Evolutionary conservation across 2,888 invertebrate genomes (phyloP).

Genomic region (Mesorhabditis sp.): DNA sequence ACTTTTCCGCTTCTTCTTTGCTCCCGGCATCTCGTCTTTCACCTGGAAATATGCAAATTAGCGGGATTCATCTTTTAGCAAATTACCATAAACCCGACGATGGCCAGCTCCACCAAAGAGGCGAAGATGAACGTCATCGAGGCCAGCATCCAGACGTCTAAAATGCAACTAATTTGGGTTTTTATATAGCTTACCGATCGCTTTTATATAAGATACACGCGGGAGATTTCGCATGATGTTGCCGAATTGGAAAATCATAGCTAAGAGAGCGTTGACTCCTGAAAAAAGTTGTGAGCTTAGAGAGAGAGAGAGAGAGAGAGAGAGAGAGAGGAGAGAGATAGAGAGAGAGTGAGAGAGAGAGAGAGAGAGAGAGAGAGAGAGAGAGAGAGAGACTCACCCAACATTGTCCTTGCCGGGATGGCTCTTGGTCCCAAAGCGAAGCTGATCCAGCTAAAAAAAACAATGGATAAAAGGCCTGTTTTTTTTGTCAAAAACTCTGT

Average conservation of each 20-base stretch:
- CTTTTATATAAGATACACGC: conserved; percentile 56
- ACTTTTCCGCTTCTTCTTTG: conserved; percentile 1
- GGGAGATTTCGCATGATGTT: conserved; percentile 56
- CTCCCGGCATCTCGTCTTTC: conserved; percentile 18
- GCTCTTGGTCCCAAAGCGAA: conserved; percentile 55
- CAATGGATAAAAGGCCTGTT: not conserved
- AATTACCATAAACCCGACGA: conserved; percentile 52
- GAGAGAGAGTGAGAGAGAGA: too few species aligned
- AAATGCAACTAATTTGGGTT: conserved; percentile 9
- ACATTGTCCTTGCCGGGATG: conserved; percentile 55
- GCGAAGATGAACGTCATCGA: conserved; percentile 57
- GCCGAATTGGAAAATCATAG: conserved; percentile 54
- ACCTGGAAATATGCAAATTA: conserved; percentile 33
- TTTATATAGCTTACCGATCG: conserved; percentile 35
- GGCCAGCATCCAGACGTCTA: conserved; percentile 57
- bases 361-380: too few species aligned
- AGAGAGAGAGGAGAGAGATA: too few species aligned
- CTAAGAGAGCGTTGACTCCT: conserved; percentile 49
- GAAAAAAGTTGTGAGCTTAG: not conserved
- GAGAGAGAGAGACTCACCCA: conserved; percentile 14
- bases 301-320: too few species aligned
- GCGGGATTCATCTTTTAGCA: conserved; percentile 38
- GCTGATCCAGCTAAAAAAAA: conserved; percentile 49
- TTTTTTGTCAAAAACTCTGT: conserved; percentile 6
- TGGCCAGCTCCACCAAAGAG: conserved; percentile 53